Conservation (phyloP, 2,888 invertebrate species). For the Pollenia angustigena region DNA sequence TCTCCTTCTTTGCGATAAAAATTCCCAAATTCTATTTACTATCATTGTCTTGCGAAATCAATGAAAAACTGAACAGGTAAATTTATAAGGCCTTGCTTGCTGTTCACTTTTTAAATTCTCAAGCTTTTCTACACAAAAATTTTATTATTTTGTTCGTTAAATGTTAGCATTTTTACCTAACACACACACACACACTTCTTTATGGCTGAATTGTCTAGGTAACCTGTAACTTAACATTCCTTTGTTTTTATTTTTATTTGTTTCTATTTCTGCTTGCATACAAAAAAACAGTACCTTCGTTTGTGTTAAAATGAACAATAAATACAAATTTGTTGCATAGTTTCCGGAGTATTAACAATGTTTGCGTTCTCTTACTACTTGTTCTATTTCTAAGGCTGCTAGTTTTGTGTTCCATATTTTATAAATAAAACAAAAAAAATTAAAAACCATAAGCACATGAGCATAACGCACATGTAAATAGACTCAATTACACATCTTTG, state of each 20-base stretch:
- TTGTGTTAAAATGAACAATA: slow-evolving; percentile 54
- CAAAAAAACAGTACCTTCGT: slow-evolving; percentile 6
- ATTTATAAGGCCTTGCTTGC: too few relatives aligned
- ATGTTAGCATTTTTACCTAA: too few relatives aligned
- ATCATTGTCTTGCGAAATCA: too few relatives aligned
- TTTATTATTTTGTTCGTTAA: too few relatives aligned
- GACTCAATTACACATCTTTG: slow-evolving; percentile 19
- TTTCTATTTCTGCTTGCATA: not conserved
- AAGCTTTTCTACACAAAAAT: too few relatives aligned
- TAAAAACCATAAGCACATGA: slow-evolving; percentile 41
- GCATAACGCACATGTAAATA: slow-evolving; percentile 10
- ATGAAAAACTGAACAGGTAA: too few relatives aligned
- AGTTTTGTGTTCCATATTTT: not conserved
- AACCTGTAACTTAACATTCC: slow-evolving; percentile 18
- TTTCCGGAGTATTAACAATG: slow-evolving; percentile 41
- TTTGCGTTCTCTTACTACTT: slow-evolving; percentile 26
- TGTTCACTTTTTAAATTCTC: too few relatives aligned
- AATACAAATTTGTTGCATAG: slow-evolving; percentile 64
- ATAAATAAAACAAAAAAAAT: not conserved
- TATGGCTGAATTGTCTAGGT: slow-evolving; percentile 1
- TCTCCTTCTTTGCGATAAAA: too few relatives aligned
- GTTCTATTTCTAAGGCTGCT: not conserved
- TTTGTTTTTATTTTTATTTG: slow-evolving; percentile 8
- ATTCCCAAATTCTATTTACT: too few relatives aligned
- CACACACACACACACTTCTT: not conserved